Conservation (phyloP, 2,888 invertebrate genomes). For the Ornithoptera alexandrae region DNA sequence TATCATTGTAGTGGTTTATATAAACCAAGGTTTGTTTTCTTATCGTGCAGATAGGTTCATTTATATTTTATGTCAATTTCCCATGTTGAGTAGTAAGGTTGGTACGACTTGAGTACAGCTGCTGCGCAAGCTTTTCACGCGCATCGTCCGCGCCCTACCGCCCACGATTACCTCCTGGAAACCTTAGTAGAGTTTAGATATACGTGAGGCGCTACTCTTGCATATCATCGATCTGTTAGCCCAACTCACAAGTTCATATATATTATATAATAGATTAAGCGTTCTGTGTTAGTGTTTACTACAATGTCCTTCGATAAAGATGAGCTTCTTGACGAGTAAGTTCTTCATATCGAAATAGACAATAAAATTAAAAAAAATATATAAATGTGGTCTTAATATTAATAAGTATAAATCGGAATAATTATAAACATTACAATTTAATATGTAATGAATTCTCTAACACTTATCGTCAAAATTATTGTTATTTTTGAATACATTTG, state of each 20-base stretch:
- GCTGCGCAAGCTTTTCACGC: slow-evolving; percentile 40
- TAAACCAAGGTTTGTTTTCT: background rate
- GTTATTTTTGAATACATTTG: too few relatives aligned
- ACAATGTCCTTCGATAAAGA: slow-evolving; percentile 82
- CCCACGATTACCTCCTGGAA: slow-evolving; percentile 51
- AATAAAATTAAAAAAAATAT: slow-evolving; percentile 23
- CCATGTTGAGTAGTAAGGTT: slow-evolving; percentile 5
- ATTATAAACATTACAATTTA: too few relatives aligned
- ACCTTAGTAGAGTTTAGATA: slow-evolving; percentile 44
- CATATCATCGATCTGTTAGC: slow-evolving; percentile 60
- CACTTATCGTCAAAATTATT: too few relatives aligned
- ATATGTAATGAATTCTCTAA: too few relatives aligned
- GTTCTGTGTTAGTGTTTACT: slow-evolving; percentile 51
- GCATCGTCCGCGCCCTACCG: slow-evolving; percentile 54
- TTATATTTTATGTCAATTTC: background rate
- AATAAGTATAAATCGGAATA: background rate
- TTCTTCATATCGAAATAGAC: slow-evolving; percentile 40
- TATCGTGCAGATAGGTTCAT: background rate
- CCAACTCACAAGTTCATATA: slow-evolving; percentile 37
- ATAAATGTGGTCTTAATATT: background rate
- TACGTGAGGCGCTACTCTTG: slow-evolving; percentile 57
- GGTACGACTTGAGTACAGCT: slow-evolving; percentile 13
- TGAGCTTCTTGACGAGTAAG: slow-evolving; percentile 86
- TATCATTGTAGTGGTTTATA: background rate
- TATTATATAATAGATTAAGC: slow-evolving; percentile 39